A percentile compares a stretch with the other conserved stretches of the same genome.
Conservation (phyloP, 1,140 invertebrate species). For the Armadillidium nasatum region DNA sequence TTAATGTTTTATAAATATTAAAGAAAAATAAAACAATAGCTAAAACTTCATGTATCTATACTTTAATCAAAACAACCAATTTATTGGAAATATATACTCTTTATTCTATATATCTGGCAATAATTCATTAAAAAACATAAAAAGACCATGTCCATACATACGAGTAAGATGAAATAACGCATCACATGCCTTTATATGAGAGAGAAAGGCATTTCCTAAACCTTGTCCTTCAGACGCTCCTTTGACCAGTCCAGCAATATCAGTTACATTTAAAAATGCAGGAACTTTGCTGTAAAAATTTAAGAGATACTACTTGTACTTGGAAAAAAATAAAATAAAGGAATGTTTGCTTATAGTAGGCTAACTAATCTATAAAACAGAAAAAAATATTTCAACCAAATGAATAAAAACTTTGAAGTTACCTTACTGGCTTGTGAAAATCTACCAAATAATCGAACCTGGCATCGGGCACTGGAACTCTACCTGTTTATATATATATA, state of each 20-base stretch:
- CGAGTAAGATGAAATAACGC: slow-evolving; percentile 97
- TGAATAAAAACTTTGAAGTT: slow-evolving; percentile 46
- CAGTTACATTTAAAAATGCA: slow-evolving; percentile 92
- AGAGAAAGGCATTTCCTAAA: slow-evolving; percentile 95
- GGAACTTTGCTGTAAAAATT: slow-evolving; percentile 79
- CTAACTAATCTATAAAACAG: background rate
- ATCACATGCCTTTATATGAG: slow-evolving; percentile 97
- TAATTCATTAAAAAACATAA: no score
- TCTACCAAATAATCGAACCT: slow-evolving; percentile 90
- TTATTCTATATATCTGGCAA: no score
- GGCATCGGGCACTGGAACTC: slow-evolving; percentile 95
- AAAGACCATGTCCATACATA: slow-evolving; percentile 57
- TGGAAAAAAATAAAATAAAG: background rate
- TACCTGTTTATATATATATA: slow-evolving; percentile 64
- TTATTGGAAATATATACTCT: no score
- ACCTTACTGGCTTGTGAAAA: slow-evolving; percentile 92
- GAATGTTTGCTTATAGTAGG: background rate
- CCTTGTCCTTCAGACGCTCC: slow-evolving; percentile 97
- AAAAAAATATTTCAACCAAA: background rate
- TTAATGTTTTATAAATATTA: no score
- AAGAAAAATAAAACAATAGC: no score
- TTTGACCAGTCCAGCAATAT: slow-evolving; percentile 97
- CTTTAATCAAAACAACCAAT: no score
- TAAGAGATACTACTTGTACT: background rate
- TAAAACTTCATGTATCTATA: no score